Percentiles rank a stretch among this genome's conserved stretches.
These are phyloP conservation scores for Drosophila sp. DNA, from an alignment of 1,140 invertebrate genomes.

Conservation along the genomic window DNA sequence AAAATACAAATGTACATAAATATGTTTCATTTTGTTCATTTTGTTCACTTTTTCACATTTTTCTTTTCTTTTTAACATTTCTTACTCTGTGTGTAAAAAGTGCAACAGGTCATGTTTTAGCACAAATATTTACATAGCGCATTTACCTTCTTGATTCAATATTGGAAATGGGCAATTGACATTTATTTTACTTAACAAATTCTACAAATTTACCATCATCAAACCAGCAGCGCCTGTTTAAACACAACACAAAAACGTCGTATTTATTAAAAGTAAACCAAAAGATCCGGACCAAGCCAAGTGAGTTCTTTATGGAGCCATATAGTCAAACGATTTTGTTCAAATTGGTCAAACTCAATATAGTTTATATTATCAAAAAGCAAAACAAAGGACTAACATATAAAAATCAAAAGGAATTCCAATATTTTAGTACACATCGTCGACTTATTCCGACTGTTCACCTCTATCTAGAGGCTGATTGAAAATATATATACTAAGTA, in stretches of 20 bases:
- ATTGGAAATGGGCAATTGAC: slow-evolving; percentile 64
- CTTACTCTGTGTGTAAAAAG: slow-evolving; percentile 55
- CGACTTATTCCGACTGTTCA: no score
- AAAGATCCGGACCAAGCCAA: neutral
- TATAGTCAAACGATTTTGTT: no score
- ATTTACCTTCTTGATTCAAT: slow-evolving; percentile 52
- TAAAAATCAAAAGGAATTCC: no score
- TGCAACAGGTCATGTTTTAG: slow-evolving; percentile 71
- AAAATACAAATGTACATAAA: slow-evolving; percentile 59
- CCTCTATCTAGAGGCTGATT: no score
- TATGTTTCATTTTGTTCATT: slow-evolving; percentile 44
- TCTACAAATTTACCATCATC: slow-evolving; percentile 27
- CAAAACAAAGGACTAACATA: slow-evolving; percentile 10
- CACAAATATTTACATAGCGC: slow-evolving; percentile 71
- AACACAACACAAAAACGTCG: slow-evolving; percentile 11
- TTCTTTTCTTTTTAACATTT: slow-evolving; percentile 17
- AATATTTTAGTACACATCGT: no score
- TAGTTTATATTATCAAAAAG: neutral
- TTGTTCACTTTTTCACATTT: slow-evolving; percentile 13
- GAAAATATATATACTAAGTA: no score
- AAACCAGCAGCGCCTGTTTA: slow-evolving; percentile 43
- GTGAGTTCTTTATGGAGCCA: no score
- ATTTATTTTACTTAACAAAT: slow-evolving; percentile 36
- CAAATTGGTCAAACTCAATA: no score
- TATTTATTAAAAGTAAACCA: neutral